Evolutionary conservation across 2,113 vertebrate genomes (phyloP).

Genomic region (Nipponia nippon): DNA sequence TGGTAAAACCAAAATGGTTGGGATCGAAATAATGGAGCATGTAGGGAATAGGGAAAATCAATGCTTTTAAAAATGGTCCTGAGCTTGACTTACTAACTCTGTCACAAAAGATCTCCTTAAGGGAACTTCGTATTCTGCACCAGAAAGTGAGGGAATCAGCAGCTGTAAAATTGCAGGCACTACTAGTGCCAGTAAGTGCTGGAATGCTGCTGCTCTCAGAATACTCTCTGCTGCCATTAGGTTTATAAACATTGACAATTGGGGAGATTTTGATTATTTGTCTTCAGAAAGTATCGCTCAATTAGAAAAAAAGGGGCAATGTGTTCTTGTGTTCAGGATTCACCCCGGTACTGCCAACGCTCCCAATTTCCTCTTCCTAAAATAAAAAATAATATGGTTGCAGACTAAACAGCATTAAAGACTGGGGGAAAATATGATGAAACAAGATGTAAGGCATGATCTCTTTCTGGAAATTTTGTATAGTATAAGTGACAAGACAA

Average conservation of each 20-base stretch:
- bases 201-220: not conserved
- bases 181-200: not conserved
- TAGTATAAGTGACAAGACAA: not conserved
- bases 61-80: not conserved
- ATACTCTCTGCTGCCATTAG: not conserved
- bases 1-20: not conserved
- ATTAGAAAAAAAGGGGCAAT: not conserved
- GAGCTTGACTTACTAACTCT: not conserved
- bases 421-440: not conserved
- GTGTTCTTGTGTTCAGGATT: not conserved
- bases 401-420: not conserved
- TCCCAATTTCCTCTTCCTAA: not conserved
- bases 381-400: not conserved
- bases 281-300: not conserved
- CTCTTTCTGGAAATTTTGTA: not conserved
- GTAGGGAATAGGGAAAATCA: not conserved
- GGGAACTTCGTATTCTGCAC: not conserved
- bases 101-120: not conserved
- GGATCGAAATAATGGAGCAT: not conserved
- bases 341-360: fast-evolving
- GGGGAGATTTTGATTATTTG: not conserved
- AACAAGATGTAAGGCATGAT: not conserved
- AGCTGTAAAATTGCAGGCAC: not conserved
- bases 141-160: not conserved
- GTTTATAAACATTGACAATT: not conserved